phyloP scores from a whole-genome alignment of 1,140 invertebrate genomes.

The Armadillidium nasatum region DNA sequence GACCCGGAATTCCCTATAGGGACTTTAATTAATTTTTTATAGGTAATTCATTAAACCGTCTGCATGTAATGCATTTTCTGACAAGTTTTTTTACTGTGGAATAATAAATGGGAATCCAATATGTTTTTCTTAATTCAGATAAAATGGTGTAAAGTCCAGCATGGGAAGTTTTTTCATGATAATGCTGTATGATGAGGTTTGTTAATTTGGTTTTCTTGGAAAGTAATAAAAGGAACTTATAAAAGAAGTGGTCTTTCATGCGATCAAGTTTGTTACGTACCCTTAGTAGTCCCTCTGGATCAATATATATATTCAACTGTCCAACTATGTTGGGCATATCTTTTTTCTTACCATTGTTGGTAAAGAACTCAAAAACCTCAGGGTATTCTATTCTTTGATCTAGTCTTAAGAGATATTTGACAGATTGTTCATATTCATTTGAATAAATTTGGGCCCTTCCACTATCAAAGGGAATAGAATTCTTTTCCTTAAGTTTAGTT shows the following conservation, averaged over 20 bases:
- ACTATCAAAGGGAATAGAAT: too few species aligned
- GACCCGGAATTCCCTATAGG: not conserved
- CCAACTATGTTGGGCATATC: not conserved
- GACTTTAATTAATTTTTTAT: conserved; percentile 18
- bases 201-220: not conserved
- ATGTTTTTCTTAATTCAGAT: not conserved
- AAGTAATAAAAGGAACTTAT: conserved; percentile 1
- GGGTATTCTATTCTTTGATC: not conserved
- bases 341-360: not conserved
- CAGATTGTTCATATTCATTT: too few species aligned
- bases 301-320: not conserved
- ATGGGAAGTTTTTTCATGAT: conserved; percentile 2
- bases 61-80: not conserved
- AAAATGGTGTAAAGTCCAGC: not conserved
- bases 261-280: not conserved
- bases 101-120: not conserved
- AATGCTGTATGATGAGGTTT: not conserved
- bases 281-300: not conserved
- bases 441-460: too few species aligned
- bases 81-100: not conserved
- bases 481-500: not conserved
- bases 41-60: not conserved
- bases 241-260: not conserved
- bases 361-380: not conserved
- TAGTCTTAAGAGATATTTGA: too few species aligned